Evolutionary conservation across 2,888 invertebrate genomes (phyloP), one percentile per base, ranked within the genome.

Genomic region (Pantelozetes paolii): DNA sequence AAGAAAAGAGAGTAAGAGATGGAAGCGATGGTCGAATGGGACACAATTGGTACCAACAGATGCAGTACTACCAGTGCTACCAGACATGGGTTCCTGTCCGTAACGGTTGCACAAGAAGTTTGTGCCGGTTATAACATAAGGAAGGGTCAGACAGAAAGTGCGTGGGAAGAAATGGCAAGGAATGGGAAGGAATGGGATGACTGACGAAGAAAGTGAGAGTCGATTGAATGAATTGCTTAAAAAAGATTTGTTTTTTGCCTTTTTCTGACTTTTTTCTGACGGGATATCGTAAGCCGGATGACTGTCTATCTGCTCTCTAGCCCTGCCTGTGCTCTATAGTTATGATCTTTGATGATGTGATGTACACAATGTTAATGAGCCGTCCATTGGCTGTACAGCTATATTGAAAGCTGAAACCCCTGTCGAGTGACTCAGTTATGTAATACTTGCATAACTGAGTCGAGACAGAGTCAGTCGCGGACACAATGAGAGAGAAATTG

Each of bases 141-240:
- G 67, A 67, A 67, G 67, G 67, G 67, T 67, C 67, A 67, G 67
- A 67, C 67, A 67, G 15, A 36, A 36, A 67, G 67, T 67, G 67
- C 67, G 67, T 67, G 67, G 67, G 67, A 20, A n/a, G 15, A 15
- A 48, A 48, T n/a, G 48, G 20, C 9, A 11, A 8, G 8, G 8
- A 42, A 42, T 8, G 15, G 15, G 15, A 20, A n/a, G 15, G 20
- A 48, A 48, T n/a, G 48, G 20, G 15, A 48, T 48, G 48, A 48
- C 18, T 48, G 48, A 15, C 48, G 36, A 54, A 54, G 54, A 54
- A 62, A 62, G 32, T 62, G 18, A 67, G 23, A 67, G 42, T 15
- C 54, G 54, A 54, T 54, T 67, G 40, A 67, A 40, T 67, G 59
- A 36, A 32, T 67, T 20, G 42, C 40, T 40, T 40, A 67, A 67